Base-by-base conservation (phyloP, 2,888 invertebrate genomes). In the Drosophila peninsularis region DNA sequence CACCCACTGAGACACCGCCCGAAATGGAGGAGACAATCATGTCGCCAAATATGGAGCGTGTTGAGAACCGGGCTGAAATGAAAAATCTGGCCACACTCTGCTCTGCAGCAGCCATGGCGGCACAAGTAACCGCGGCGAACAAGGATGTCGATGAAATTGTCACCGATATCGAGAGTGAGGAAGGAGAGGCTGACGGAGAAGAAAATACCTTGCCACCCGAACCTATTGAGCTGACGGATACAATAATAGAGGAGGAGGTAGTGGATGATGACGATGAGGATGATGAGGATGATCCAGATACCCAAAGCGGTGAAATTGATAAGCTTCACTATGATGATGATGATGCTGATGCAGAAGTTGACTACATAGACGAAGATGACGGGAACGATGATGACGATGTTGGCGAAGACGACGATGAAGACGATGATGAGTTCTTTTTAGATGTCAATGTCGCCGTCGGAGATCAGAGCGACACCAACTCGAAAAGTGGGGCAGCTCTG, bases 1-100 rank as follows among this genome's bases (percentile, higher is more conserved):
- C 93, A 17, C 92, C 93, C 27, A 91, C 92, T 39, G 93, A 92
- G 73, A 91, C 93, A 41, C 89, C 90, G 2, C 90, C 91, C 9
- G 90, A 91, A 41, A 89, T 85, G 85, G 85, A 85, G 37, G 84
- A 90, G 52, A 78, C 75, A 6, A 78, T 81, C 36, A 91, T 83
- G 89, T 54, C 71, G 24, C 71, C 81, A n/a, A 60, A 49, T 19
- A 62, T 61, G 37, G 85, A 74, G 21, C 69, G 62, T 32, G 78
- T 67, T 0, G 89, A 90, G 6, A 65, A 78, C 5, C 88, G 80
- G 2, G 75, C 82, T 14, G 91, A 91, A 72, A 87, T 91, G 87
- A 91, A 91, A 47, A 91, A 91, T 62, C 68, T 91, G 24, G 90
- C 85, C 0, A 90, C 91, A 1, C 80, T 91, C 5, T 91, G 91